These are phyloP conservation scores for Mustela lutreola DNA, from an alignment of 2,113 vertebrate genomes.

Conservation along the genomic window DNA sequence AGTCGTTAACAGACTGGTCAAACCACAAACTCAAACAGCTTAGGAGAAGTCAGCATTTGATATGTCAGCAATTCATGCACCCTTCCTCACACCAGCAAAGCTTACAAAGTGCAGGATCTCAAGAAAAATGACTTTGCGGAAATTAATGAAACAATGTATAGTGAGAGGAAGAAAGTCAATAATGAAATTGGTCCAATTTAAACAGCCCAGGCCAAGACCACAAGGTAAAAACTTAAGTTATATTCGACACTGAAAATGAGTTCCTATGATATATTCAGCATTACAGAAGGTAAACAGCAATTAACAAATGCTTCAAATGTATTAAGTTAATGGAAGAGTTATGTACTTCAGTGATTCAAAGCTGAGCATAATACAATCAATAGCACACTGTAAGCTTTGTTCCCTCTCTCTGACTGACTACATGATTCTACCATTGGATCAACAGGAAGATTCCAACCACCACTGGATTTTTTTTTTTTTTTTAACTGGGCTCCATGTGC, in stretches of 20 bases:
- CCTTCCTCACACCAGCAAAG: not conserved
- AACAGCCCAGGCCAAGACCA: constrained; percentile 36
- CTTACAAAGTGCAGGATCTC: constrained; percentile 9
- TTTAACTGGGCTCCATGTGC: not conserved
- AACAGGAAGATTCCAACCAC: constrained; percentile 11
- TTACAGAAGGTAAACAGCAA: constrained; percentile 69
- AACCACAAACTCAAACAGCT: constrained; percentile 13
- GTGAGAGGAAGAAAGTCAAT: constrained; percentile 47
- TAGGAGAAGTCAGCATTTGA: not conserved
- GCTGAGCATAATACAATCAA: not conserved
- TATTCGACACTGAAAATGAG: constrained; percentile 45
- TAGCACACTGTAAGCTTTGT: constrained; percentile 33
- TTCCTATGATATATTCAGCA: constrained; percentile 59
- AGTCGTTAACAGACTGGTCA: not conserved
- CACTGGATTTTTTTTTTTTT: not conserved
- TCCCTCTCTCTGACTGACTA: not conserved
- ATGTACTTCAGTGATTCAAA: not conserved
- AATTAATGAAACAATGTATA: constrained; percentile 34
- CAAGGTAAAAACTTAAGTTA: constrained; percentile 43
- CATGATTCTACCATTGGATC: not conserved
- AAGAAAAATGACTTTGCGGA: constrained; percentile 60
- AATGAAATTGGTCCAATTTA: constrained; percentile 20
- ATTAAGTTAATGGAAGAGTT: not conserved
- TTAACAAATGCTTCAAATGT: not conserved
- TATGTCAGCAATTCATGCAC: not conserved